Conservation (phyloP, 92 coral and sea anemone species). For the Nematostella vectensis region DNA sequence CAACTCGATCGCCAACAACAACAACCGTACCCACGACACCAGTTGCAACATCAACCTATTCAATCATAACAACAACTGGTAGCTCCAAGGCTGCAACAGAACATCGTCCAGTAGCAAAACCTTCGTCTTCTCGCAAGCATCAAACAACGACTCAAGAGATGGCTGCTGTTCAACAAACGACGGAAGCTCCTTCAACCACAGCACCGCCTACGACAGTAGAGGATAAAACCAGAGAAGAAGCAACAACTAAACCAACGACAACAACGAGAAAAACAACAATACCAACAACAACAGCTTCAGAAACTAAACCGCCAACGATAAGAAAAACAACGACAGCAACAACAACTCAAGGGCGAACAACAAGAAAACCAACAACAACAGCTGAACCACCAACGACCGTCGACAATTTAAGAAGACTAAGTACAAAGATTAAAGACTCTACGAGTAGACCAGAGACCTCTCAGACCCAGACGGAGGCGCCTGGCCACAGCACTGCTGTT, state of each 20-base stretch:
- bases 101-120: neutral
- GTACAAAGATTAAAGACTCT: too few species aligned
- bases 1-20: constrained; percentile 14
- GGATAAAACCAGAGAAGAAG: neutral
- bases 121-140: neutral
- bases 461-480: too few species aligned
- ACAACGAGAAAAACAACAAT: neutral
- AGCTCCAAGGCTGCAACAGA: neutral
- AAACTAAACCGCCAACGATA: neutral
- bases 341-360: constrained; percentile 5
- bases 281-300: neutral
- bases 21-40: too few species aligned
- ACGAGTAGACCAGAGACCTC: too few species aligned
- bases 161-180: neutral
- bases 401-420: too few species aligned
- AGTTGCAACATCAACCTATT: too few species aligned
- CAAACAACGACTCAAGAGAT: neutral
- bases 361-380: too few species aligned
- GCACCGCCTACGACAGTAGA: neutral
- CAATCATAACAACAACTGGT: constrained; percentile 8
- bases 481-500: neutral
- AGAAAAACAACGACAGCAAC: neutral
- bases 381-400: too few species aligned
- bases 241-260: constrained; percentile 5
- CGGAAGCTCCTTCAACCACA: constrained; percentile 1